Evolutionary conservation across 2,113 vertebrate genomes (phyloP).

Genomic region (Sarotherodon lohbergeri): DNA sequence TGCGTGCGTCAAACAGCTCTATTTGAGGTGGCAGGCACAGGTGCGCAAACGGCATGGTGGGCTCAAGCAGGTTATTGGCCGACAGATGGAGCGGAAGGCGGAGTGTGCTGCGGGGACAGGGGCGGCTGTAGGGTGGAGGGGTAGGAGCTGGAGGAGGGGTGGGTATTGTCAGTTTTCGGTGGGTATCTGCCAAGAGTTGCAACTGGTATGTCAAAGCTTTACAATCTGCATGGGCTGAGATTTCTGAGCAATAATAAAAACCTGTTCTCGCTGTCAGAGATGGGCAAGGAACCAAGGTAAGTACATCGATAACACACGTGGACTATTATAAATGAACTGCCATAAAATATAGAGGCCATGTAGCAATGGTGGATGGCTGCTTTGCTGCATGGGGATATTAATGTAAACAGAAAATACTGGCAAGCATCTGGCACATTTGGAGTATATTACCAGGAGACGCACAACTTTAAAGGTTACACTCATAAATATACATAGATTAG

Average conservation of each 20-base stretch:
- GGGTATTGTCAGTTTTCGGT: background rate
- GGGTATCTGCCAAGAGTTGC: slow-evolving; percentile 26
- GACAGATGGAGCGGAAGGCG: slow-evolving; percentile 73
- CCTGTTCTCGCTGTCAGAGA: background rate
- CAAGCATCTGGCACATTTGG: background rate
- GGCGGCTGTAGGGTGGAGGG: slow-evolving; percentile 10
- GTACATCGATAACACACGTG: background rate
- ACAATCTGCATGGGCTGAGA: background rate
- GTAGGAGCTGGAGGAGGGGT: background rate
- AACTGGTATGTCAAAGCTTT: slow-evolving; percentile 22
- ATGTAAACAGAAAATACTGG: background rate
- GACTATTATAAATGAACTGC: background rate
- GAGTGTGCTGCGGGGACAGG: slow-evolving; percentile 32
- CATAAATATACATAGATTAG: background rate
- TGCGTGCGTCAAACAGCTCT: slow-evolving; percentile 58
- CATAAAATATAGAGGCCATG: background rate
- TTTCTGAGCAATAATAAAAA: background rate
- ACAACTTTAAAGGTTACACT: background rate
- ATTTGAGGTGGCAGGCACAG: slow-evolving; percentile 74
- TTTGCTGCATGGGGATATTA: background rate
- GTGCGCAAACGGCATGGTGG: slow-evolving; percentile 61
- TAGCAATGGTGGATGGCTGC: background rate
- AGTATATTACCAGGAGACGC: background rate
- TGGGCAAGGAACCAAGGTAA: background rate
- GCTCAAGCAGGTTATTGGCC: slow-evolving; percentile 71